Conservation (phyloP, 2,797 vertebrate genomes). For the Cephalopachus bancanus region DNA sequence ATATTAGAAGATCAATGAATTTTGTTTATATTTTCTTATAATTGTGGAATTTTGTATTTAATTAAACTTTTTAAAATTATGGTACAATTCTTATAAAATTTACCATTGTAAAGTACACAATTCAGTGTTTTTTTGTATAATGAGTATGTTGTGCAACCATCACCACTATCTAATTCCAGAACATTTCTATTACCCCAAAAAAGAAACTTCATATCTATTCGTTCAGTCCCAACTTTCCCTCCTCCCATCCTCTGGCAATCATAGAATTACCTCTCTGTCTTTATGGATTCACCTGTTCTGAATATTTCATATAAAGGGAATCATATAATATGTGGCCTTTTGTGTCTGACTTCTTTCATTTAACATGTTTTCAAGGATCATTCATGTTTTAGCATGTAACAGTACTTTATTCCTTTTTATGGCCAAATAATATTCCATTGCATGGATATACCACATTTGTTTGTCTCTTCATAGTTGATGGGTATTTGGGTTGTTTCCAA, state of each 20-base stretch:
- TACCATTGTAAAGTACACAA: slow-evolving; percentile 9
- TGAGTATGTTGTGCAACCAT: background rate
- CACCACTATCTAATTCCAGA: slow-evolving; percentile 41
- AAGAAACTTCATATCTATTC: slow-evolving; percentile 27
- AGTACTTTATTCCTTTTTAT: slow-evolving; percentile 48
- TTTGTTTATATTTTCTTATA: slow-evolving; percentile 56
- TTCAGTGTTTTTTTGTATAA: slow-evolving; percentile 43
- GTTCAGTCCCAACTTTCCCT: background rate
- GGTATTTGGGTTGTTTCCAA: slow-evolving; percentile 25
- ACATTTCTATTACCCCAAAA: slow-evolving; percentile 41
- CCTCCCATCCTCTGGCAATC: background rate
- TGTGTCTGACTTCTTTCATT: slow-evolving; percentile 38
- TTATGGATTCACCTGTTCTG: slow-evolving; percentile 31
- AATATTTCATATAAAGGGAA: slow-evolving; percentile 48
- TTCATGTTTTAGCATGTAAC: background rate
- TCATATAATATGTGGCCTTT: background rate
- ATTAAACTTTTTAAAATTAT: slow-evolving; percentile 57
- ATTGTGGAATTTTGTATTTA: slow-evolving; percentile 50
- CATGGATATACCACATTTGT: slow-evolving; percentile 27
- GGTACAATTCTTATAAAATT: slow-evolving; percentile 55
- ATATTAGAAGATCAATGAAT: slow-evolving; percentile 14
- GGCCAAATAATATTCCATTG: slow-evolving; percentile 42
- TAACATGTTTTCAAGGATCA: slow-evolving; percentile 41
- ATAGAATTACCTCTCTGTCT: background rate
- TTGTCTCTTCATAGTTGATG: background rate